phyloP scores from a whole-genome alignment of 2,888 invertebrate species.

The Esperia sulphurella region DNA sequence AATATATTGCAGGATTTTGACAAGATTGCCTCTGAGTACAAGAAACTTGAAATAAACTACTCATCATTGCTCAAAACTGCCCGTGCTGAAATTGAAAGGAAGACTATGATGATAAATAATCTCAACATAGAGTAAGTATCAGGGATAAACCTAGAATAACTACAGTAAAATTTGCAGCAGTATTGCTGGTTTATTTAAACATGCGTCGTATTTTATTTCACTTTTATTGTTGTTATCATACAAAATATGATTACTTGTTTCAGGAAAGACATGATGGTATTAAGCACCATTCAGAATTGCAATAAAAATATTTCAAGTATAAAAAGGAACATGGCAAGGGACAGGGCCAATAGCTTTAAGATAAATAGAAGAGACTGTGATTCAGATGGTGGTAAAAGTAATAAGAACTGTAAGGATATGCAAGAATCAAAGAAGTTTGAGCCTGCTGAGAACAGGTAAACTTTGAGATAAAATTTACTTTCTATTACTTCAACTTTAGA shows the following conservation, averaged over 20 bases:
- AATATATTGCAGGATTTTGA: constrained; percentile 71
- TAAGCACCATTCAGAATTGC: constrained; percentile 39
- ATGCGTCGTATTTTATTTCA: too few species aligned
- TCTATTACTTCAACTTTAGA: too few species aligned
- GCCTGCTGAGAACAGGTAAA: constrained; percentile 3
- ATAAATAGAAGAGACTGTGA: background rate
- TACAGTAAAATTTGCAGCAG: too few species aligned
- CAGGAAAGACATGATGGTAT: constrained; percentile 58
- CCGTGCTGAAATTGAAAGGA: constrained; percentile 60
- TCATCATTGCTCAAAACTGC: constrained; percentile 65
- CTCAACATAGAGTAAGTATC: constrained; percentile 60
- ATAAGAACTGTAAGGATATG: constrained; percentile 14
- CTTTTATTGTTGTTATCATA: too few species aligned
- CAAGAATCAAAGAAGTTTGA: constrained; percentile 4
- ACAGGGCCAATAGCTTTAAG: constrained; percentile 2
- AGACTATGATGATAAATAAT: constrained; percentile 52
- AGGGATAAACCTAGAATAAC: too few species aligned
- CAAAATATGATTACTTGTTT: constrained; percentile 18
- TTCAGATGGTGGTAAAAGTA: constrained; percentile 1
- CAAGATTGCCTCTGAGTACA: constrained; percentile 46
- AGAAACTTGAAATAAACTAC: constrained; percentile 54
- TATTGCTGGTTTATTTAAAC: too few species aligned
- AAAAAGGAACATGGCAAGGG: constrained; percentile 7
- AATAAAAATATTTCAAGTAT: constrained; percentile 15
- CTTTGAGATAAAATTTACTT: too few species aligned